phyloP scores from a whole-genome alignment of 1,140 invertebrate genomes.

The Hyles vespertilio region DNA sequence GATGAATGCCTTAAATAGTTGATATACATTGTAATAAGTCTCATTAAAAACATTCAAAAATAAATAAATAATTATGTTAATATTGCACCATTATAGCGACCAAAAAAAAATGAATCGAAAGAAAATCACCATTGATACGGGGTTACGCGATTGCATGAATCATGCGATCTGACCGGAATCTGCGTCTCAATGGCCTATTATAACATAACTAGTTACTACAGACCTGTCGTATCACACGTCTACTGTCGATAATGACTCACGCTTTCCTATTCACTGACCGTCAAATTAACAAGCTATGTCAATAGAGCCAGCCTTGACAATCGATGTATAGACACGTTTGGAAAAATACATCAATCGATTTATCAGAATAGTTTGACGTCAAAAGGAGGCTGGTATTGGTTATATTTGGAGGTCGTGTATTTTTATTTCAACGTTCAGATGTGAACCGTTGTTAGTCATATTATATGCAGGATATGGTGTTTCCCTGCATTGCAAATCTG shows the following conservation, averaged over 20 bases:
- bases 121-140: conserved; percentile 7
- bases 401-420: conserved; percentile 22
- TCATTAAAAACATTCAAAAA: too few relatives aligned
- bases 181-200: conserved; percentile 24
- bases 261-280: conserved; percentile 8
- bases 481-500: conserved; percentile 14
- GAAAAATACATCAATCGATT: conserved; percentile 1
- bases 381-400: conserved; percentile 24
- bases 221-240: neutral
- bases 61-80: neutral
- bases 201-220: conserved; percentile 18
- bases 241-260: neutral
- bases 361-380: conserved; percentile 19
- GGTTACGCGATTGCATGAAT: conserved; percentile 12
- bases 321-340: neutral
- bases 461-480: conserved; percentile 17
- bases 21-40: too few relatives aligned
- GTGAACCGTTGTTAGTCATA: conserved; percentile 16
- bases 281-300: too few relatives aligned
- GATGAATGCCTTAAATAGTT: too few relatives aligned
- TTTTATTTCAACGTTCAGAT: conserved; percentile 5
- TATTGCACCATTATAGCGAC: too few relatives aligned
- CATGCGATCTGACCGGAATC: conserved; percentile 20
- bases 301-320: neutral
- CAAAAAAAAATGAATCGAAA: neutral